Percentiles rank a stretch among this genome's conserved stretches.
phyloP scores from a whole-genome alignment of 2,113 vertebrate genomes.

The Coptodon bakossiorum region DNA sequence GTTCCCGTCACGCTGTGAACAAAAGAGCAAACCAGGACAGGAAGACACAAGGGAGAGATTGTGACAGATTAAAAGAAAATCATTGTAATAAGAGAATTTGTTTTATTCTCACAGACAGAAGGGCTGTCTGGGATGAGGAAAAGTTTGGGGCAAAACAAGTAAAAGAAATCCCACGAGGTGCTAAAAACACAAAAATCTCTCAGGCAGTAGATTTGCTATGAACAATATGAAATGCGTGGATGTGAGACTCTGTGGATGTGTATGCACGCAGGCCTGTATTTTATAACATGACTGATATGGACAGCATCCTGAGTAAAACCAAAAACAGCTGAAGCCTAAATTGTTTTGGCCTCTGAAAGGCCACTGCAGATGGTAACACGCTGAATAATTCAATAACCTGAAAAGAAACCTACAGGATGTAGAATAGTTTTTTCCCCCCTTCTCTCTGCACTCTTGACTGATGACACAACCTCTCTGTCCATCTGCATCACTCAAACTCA shows the following conservation, averaged over 20 bases:
- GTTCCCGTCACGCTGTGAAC: not conserved
- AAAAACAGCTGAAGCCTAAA: conserved; percentile 29
- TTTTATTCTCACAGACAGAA: not conserved
- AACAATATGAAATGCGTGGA: not conserved
- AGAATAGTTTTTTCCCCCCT: not conserved
- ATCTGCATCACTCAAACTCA: not conserved
- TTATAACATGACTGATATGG: not conserved
- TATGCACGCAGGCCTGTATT: not conserved
- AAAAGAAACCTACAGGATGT: conserved; percentile 21
- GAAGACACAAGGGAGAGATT: not conserved
- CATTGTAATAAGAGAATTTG: not conserved
- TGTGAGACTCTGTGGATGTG: not conserved
- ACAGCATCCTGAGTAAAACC: not conserved
- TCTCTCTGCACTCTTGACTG: not conserved
- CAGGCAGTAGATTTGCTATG: not conserved
- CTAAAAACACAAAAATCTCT: not conserved
- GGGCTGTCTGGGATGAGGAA: not conserved
- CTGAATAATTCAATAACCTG: conserved; percentile 50
- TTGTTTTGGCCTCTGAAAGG: conserved; percentile 30
- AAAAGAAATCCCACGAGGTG: not conserved
- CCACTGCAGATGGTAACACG: conserved; percentile 35
- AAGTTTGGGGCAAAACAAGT: not conserved
- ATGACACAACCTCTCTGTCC: not conserved
- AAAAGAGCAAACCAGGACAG: not conserved
- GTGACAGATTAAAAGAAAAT: not conserved